Base-by-base conservation (phyloP, 2,797 vertebrate genomes). In the Eupleurogrammus muticus region DNA sequence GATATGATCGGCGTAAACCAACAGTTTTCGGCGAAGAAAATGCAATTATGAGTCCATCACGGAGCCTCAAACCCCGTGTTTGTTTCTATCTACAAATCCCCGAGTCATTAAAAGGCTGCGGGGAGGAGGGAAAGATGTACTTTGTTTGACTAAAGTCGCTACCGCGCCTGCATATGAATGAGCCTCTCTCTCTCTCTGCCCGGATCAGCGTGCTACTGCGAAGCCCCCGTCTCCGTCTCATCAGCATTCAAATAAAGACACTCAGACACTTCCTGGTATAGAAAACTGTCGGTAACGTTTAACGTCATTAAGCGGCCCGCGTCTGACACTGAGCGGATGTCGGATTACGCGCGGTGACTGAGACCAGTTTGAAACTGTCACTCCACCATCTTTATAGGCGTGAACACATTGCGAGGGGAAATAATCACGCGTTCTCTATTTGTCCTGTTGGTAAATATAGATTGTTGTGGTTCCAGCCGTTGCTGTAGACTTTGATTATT, bases 101-200 rank as follows among this genome's bases (percentile, higher is more conserved):
- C 16, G 49, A 80, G 81, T 89, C 87, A 91, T 91, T 90, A 90
- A 81, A 79, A 58, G 72, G 77, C 84, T 83, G 79, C 70, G 7
- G 80, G 79, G 75, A 75, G 66, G 68, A 48, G 59, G 80, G 70
- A 53, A 65, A 69, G 66, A 87, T 89, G 82, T 66, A 80, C 80
- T 89, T 85, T 89, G 86, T 88, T 90, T 88, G 89, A 87, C 84
- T 86, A 69, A 88, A 85, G 79, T 75, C 47, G 36, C 84, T 69
- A 82, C 83, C 71, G 54, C 82, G 71, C 76, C 86, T 87, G 91
- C 81, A 91, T 91, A 81, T 80, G 59, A 91, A 90, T 91, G 49
- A 83, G 83, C 55, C 73, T 79, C 75, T 73, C 63, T 79, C 73
- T 79, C 75, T 73, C 63, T 79, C 77, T 66, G 78, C 85, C 81